These are phyloP conservation scores for Cuniculus paca DNA, from an alignment of 2,797 vertebrate species.

Conservation along the genomic window DNA sequence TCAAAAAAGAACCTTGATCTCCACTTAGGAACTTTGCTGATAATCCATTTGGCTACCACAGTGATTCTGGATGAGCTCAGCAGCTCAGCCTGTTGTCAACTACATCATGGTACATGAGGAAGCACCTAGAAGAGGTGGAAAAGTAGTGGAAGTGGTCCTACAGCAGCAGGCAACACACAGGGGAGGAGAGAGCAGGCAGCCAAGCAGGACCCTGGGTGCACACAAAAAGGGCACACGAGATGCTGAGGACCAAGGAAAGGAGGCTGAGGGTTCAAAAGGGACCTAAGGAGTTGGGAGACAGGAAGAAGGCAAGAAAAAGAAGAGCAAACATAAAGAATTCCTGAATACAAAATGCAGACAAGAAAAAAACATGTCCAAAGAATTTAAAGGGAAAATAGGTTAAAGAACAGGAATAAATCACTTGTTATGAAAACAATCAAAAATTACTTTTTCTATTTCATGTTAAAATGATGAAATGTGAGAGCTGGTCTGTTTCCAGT, in stretches of 20 bases:
- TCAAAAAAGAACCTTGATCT: neutral
- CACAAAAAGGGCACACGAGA: neutral
- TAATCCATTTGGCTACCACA: neutral
- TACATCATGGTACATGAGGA: accelerated
- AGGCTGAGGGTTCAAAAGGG: neutral
- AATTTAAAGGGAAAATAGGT: neutral
- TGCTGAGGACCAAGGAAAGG: neutral
- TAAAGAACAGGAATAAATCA: conserved; percentile 27
- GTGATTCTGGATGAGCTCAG: neutral
- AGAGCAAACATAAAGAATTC: neutral
- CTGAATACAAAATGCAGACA: neutral
- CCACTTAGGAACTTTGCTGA: neutral
- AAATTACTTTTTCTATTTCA: conserved; percentile 64
- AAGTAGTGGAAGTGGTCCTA: neutral
- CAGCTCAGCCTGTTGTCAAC: neutral
- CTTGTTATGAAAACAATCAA: conserved; percentile 30
- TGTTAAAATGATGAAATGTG: conserved; percentile 56
- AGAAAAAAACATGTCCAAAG: neutral
- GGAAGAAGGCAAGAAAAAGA: neutral
- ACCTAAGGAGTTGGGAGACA: accelerated
- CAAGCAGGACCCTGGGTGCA: neutral
- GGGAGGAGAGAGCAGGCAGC: neutral
- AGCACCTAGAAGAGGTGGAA: neutral
- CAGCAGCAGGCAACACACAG: accelerated
- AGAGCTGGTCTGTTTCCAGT: neutral